Evolutionary conservation across 2,113 vertebrate genomes (phyloP).

Genomic region (Cepphus grylle): DNA sequence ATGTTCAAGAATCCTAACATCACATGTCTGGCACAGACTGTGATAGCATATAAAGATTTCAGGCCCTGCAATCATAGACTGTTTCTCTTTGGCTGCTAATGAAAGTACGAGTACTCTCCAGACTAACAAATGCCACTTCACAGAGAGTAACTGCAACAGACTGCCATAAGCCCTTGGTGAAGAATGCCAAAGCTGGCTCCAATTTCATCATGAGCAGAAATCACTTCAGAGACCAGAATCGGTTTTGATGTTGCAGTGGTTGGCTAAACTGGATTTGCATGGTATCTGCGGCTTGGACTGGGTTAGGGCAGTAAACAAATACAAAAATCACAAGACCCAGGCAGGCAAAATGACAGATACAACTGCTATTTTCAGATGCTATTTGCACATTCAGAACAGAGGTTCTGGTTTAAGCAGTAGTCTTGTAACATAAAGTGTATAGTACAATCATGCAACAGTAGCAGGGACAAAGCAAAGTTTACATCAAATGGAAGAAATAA

Average conservation of each 20-base stretch:
- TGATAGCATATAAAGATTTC: neutral
- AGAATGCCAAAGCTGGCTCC: neutral
- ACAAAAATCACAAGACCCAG: neutral
- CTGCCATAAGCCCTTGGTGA: neutral
- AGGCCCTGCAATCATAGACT: neutral
- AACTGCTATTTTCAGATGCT: neutral
- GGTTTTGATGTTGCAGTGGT: neutral
- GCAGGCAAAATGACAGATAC: neutral
- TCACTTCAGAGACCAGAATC: neutral
- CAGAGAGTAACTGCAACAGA: neutral
- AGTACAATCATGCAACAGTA: neutral
- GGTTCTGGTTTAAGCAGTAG: neutral
- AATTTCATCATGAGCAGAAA: conserved; percentile 30
- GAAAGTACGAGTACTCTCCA: neutral
- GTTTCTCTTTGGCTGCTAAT: conserved; percentile 15
- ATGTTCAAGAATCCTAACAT: neutral
- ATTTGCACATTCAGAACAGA: neutral
- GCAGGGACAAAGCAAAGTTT: neutral
- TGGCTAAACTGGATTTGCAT: neutral
- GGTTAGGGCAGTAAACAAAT: neutral
- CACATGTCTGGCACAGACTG: neutral
- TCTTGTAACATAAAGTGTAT: neutral
- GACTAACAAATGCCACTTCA: neutral
- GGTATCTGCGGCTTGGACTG: neutral
- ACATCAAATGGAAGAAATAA: neutral